Evolutionary conservation across 1,140 invertebrate species (phyloP).

Genomic region (Homarus americanus): DNA sequence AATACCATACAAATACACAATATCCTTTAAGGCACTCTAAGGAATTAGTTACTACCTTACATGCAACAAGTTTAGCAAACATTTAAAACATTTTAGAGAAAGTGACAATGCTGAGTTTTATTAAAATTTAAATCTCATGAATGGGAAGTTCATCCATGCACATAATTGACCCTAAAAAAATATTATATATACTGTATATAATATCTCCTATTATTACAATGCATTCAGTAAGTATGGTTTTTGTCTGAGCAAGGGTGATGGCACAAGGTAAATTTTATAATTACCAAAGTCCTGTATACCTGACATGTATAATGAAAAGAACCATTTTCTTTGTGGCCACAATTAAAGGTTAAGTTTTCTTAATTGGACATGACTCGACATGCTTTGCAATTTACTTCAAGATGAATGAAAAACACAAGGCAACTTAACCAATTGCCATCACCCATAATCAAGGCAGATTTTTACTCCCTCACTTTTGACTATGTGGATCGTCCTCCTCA

Average conservation of each 20-base stretch:
- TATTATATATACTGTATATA: neutral
- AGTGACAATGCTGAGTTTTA: neutral
- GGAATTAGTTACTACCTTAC: neutral
- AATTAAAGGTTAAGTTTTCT: too few species aligned
- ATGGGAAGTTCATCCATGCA: neutral
- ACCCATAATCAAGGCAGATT: constrained; percentile 19
- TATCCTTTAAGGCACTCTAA: neutral
- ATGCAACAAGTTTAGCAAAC: neutral
- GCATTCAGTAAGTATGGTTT: constrained; percentile 4
- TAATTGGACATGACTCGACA: too few species aligned
- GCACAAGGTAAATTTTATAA: neutral
- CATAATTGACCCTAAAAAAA: neutral
- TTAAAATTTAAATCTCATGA: neutral
- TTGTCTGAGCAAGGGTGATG: neutral
- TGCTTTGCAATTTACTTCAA: neutral
- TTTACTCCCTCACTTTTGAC: constrained; percentile 69
- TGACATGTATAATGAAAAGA: too few species aligned
- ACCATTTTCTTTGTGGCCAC: too few species aligned
- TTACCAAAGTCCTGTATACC: too few species aligned
- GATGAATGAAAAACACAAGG: too few species aligned
- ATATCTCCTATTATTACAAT: neutral
- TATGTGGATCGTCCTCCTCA: constrained; percentile 69
- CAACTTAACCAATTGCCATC: constrained; percentile 12
- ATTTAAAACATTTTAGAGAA: neutral
- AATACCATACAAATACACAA: neutral